These are phyloP conservation scores for Probosciger aterrimus DNA, from an alignment of 2,113 vertebrate genomes.

Conservation along the genomic window DNA sequence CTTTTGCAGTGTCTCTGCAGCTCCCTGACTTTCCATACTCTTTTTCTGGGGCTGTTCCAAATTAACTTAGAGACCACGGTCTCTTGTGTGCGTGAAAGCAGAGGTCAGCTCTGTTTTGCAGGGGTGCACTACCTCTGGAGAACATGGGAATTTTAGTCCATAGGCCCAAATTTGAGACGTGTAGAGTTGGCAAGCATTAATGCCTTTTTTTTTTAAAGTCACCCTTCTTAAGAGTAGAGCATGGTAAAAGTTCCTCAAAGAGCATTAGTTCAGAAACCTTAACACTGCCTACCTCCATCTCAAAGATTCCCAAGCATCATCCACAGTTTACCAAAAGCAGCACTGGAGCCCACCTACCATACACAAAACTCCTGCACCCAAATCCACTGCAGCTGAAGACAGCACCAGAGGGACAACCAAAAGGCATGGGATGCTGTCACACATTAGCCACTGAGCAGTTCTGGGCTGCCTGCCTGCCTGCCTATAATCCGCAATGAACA, in stretches of 20 bases:
- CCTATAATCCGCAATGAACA: not conserved
- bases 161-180: not conserved
- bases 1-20: rapidly evolving
- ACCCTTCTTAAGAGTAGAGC: not conserved
- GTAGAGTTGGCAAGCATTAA: not conserved
- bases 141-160: not conserved
- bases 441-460: not conserved
- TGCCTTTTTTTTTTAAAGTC: not conserved
- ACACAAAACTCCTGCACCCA: not conserved
- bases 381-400: not conserved
- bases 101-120: not conserved
- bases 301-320: not conserved
- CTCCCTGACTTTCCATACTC: not conserved
- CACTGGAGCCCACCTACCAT: not conserved
- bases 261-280: not conserved
- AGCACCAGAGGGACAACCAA: not conserved
- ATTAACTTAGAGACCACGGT: not conserved
- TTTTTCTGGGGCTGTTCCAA: not conserved
- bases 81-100: not conserved
- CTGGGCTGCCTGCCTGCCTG: not conserved
- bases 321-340: not conserved
- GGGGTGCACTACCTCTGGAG: not conserved
- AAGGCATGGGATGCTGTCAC: not conserved
- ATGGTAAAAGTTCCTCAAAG: not conserved
- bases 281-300: not conserved